Evolutionary conservation across 2,797 vertebrate species (phyloP).

Genomic region (Rhynchotus rufescens): DNA sequence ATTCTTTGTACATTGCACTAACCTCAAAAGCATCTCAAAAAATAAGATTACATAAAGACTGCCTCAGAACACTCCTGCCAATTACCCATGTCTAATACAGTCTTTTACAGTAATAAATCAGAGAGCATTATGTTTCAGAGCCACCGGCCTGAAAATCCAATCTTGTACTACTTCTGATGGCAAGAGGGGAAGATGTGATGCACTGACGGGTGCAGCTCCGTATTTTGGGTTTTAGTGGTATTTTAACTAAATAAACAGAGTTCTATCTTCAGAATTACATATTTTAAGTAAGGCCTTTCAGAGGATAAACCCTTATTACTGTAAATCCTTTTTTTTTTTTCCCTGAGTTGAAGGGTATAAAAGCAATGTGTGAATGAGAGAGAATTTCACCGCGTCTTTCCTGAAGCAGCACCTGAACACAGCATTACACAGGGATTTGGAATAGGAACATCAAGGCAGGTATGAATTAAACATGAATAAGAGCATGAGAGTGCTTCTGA

Average conservation of each 20-base stretch:
- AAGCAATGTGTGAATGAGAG: neutral
- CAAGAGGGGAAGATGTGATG: neutral
- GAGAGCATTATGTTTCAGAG: neutral
- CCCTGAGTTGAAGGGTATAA: neutral
- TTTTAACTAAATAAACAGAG: neutral
- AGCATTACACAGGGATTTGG: neutral
- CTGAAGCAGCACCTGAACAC: neutral
- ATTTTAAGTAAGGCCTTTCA: neutral
- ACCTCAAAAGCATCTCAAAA: neutral
- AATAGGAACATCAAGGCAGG: neutral
- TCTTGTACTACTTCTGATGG: neutral
- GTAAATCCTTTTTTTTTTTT: neutral
- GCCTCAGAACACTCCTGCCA: neutral
- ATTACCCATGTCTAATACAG: neutral
- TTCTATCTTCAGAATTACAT: neutral
- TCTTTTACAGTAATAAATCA: neutral
- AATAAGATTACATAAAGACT: neutral
- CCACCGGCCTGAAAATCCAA: neutral
- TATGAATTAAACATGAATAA: neutral
- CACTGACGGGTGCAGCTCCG: rapidly evolving
- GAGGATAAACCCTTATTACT: neutral
- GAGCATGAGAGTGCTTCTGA: neutral
- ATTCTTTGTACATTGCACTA: neutral
- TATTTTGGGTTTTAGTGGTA: neutral
- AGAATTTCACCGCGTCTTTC: neutral